Evolutionary conservation across 2,113 vertebrate species (phyloP), one percentile per base, ranked within the genome.

Genomic region (Eira barbara): DNA sequence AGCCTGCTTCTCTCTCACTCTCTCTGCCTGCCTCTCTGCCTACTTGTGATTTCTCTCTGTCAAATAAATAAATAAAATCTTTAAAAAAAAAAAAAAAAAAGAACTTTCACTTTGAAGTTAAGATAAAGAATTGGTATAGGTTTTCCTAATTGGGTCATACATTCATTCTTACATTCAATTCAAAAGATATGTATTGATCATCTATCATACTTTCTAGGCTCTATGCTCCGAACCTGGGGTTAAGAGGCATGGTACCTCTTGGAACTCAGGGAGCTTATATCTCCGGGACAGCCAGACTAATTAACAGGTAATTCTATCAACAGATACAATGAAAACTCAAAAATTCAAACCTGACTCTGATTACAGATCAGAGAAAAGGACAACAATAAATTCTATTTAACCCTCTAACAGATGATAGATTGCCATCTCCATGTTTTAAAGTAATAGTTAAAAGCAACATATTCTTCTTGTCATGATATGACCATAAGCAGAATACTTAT

Each of bases 361-460:
- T 82, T 91, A 81, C 0, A 81, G 34, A 63, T 45, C 82, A 92
- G 49, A 87, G 8, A 63, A 80, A 90, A 82, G 45, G 6, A 52
- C 7, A 79, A 61, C 0, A 86, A 71, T 81, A 34, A 73, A n/a
- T 69, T 59, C 21, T 83, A 61, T 57, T 94, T 80, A 93, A 96
- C 0, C 13, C 67, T 92, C 52, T 83, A 76, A 65, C 3, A 79
- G 11, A 92, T 59, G n/a, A 85, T 3, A 95, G 34, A 94, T 73
- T 55, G 57, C 11, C 55, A 96, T 34, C 21, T 94, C 39, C 91
- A 29, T 11, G 18, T 94, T 97, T 96, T 89, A 93, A 96, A 95
- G 29, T 31, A 65, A 65, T 65, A 89, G 10, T 86, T 86, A 84
- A 34, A 95, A 91, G 36, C 73, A 96, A 82, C 4, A 80, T 31